Evolutionary conservation across 2,888 invertebrate species (phyloP).

Genomic region (Stenolophus ochropezus): DNA sequence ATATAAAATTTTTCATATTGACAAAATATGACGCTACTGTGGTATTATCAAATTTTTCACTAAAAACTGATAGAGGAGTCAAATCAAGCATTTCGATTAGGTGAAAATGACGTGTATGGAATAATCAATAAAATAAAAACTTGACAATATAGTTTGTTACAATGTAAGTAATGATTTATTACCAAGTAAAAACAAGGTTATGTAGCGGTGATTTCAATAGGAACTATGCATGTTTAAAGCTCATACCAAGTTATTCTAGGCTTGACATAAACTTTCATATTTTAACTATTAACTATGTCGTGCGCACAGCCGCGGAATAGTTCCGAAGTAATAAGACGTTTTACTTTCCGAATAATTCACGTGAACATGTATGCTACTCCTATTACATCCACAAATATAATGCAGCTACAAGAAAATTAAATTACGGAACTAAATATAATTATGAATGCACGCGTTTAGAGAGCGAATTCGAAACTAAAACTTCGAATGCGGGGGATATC

Average conservation of each 20-base stretch:
- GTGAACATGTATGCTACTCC: not conserved
- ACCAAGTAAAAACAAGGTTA: too few species aligned
- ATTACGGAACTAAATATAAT: not conserved
- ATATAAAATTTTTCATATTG: too few species aligned
- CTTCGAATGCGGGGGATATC: not conserved
- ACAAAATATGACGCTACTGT: too few species aligned
- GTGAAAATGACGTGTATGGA: too few species aligned
- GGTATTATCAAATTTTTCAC: too few species aligned
- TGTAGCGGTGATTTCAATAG: slow-evolving; percentile 1
- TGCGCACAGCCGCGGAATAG: not conserved
- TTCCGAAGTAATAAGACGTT: slow-evolving; percentile 14
- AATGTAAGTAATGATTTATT: too few species aligned
- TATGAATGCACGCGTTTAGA: not conserved
- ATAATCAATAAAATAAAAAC: too few species aligned
- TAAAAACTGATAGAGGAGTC: too few species aligned
- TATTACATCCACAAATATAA: not conserved
- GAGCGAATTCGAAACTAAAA: not conserved
- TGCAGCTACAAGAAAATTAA: not conserved
- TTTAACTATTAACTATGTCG: slow-evolving; percentile 5
- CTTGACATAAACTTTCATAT: slow-evolving; percentile 17
- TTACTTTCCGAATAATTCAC: slow-evolving; percentile 23
- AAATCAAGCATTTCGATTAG: too few species aligned
- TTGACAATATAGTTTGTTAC: too few species aligned
- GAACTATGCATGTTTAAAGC: slow-evolving; percentile 16
- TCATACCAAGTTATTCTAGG: not conserved